phyloP scores from a whole-genome alignment of 2,113 vertebrate species.

The Ceyx margarethae region DNA sequence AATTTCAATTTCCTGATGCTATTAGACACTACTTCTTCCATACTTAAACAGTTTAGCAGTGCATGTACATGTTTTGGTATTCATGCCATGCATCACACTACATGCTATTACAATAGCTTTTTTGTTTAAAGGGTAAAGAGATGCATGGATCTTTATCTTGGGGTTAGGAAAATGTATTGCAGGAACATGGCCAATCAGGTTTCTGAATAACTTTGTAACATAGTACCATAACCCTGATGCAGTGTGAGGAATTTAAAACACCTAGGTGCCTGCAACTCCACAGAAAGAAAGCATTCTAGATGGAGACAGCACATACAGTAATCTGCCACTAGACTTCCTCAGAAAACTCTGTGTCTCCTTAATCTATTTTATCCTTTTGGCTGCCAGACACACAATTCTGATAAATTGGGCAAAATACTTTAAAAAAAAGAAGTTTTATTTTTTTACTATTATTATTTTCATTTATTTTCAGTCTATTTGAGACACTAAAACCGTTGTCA shows the following conservation, averaged over 20 bases:
- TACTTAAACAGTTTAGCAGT: constrained; percentile 82
- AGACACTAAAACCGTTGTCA: constrained; percentile 30
- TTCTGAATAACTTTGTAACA: constrained; percentile 78
- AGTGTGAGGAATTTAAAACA: constrained; percentile 68
- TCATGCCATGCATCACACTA: constrained; percentile 73
- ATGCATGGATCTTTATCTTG: constrained; percentile 84
- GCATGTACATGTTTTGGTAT: constrained; percentile 81
- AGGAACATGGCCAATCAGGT: constrained; percentile 80
- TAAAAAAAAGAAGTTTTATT: too few species aligned
- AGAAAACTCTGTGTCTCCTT: constrained; percentile 21
- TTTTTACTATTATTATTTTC: background rate
- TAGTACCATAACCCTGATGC: constrained; percentile 70
- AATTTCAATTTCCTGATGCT: constrained; percentile 91
- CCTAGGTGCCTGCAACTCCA: background rate
- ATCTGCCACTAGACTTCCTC: constrained; percentile 27
- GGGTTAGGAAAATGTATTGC: constrained; percentile 82
- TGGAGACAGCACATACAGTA: background rate
- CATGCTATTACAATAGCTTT: constrained; percentile 81
- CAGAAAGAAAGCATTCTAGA: constrained; percentile 10
- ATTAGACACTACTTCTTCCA: constrained; percentile 86
- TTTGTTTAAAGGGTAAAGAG: constrained; percentile 83
- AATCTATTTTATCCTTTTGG: constrained; percentile 48
- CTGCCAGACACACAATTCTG: constrained; percentile 40
- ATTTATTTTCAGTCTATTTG: constrained; percentile 39
- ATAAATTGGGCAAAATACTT: constrained; percentile 32